phyloP scores from a whole-genome alignment of 2,888 invertebrate species.

The Frankliniella fusca region DNA sequence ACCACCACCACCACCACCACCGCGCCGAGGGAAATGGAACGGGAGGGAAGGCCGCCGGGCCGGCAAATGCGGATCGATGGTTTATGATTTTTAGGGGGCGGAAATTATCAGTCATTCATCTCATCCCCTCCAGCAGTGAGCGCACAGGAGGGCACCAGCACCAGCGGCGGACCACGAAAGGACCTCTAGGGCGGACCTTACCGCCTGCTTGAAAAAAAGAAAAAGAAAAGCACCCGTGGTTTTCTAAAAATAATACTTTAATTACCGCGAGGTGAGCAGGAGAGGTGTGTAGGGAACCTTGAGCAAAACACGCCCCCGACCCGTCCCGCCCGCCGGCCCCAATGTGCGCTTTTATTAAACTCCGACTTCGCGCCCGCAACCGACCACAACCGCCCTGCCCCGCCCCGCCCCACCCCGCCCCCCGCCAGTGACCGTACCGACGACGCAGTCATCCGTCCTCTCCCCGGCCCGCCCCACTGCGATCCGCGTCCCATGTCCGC shows the following conservation, averaged over 20 bases:
- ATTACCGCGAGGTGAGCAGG: too few species aligned
- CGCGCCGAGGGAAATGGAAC: neutral
- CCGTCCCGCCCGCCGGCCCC: neutral
- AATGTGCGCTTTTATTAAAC: neutral
- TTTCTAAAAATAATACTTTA: too few species aligned
- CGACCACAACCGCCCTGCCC: neutral
- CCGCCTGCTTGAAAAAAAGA: neutral
- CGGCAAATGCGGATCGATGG: neutral
- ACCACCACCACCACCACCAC: neutral
- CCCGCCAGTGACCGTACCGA: neutral
- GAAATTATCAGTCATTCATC: too few species aligned
- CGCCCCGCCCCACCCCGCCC: neutral
- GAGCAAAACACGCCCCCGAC: neutral
- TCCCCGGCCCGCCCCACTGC: neutral
- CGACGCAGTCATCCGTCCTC: neutral
- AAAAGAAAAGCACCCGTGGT: neutral
- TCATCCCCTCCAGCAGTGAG: too few species aligned
- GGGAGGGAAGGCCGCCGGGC: neutral
- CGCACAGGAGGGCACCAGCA: too few species aligned
- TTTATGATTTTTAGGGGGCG: too few species aligned
- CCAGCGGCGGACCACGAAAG: too few species aligned
- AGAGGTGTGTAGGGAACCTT: too few species aligned
- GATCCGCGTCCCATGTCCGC: slow-evolving; percentile 2
- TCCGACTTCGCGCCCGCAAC: neutral
- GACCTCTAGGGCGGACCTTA: too few species aligned